Evolutionary conservation across 2,888 invertebrate species (phyloP), one percentile per base, ranked within the genome.

Genomic region (Odontomyia ornata): DNA sequence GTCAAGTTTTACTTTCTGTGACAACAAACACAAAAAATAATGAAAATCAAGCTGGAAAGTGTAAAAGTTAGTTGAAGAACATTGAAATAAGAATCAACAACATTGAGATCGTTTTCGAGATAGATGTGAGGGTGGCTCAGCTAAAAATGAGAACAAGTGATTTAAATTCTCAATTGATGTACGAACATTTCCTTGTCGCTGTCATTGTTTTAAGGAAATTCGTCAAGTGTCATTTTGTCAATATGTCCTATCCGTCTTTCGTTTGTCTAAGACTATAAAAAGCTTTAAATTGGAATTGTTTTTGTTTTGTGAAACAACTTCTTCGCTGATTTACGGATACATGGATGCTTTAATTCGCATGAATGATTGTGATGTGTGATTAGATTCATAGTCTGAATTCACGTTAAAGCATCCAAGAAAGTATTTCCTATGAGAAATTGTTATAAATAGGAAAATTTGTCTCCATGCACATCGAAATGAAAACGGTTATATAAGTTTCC

Each of bases 211-310:
- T 65, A 11, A 65, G 65, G 65, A 65, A 65, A 43, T 65, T 36
- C 65, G 65, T 65, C 65, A 65, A 65, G 65, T 65, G 65, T 65
- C 65, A 65, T 65, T 65, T 28, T 21, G 43, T 30, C 65, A 65
- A 36, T 65, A 65, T 65, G 9, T n/a, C 36, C 36, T 36, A 36
- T 36, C 36, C 36, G 36, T 36, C 36, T 27, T 62, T 25, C 36
- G 36, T 36, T 36, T 36, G 9, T 36, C 36, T 36, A 5, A 36
- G 36, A 36, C 9, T 36, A 9, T 9, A 36, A 36, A n/a, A n/a
- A n/a, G n/a, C n/a, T 36, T 36, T 36, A 36, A 9, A 9, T 3
- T 9, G 36, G 9, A 9, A 36, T 5, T 36, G 36, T 5, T 36
- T 36, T 36, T 36, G 9, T 5, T 9, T 36, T 5, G 36, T 5